Conservation (phyloP, 2,888 invertebrate species). For the Thecophora atra region DNA sequence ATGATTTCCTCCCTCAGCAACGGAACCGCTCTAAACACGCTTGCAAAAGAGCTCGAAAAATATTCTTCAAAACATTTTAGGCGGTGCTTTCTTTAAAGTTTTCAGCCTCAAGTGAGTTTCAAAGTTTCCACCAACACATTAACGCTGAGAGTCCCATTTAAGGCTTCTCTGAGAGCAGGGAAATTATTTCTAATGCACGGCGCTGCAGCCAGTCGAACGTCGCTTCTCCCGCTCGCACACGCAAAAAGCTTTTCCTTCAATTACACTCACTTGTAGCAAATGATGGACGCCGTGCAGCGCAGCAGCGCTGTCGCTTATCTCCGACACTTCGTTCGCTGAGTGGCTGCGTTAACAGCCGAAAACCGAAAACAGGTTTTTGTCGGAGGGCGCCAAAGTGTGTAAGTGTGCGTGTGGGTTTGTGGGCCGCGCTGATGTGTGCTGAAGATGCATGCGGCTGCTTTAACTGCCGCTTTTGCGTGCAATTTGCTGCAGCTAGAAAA, state of each 20-base stretch:
- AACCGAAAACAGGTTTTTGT: constrained; percentile 22
- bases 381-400: constrained; percentile 16
- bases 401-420: constrained; percentile 8
- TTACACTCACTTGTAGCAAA: constrained; percentile 42
- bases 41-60: neutral
- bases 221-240: neutral
- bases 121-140: neutral
- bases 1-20: neutral
- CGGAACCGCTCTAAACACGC: neutral
- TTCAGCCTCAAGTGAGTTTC: too few species aligned
- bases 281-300: constrained; percentile 7
- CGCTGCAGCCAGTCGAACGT: neutral
- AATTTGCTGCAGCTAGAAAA: constrained; percentile 57
- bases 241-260: constrained; percentile 44
- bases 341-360: constrained; percentile 31
- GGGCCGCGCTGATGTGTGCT: neutral
- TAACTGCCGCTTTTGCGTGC: constrained; percentile 30
- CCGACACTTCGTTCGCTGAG: constrained; percentile 14
- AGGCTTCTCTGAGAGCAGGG: neutral
- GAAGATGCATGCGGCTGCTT: constrained; percentile 14
- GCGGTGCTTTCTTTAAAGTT: too few species aligned
- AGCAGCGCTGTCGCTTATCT: neutral
- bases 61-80: too few species aligned
- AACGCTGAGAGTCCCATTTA: neutral
- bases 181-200: constrained; percentile 8